A percentile compares a stretch with the other conserved stretches of the same genome.
phyloP scores from a whole-genome alignment of 2,113 vertebrate species.

The Phrynocephalus versicolor region DNA sequence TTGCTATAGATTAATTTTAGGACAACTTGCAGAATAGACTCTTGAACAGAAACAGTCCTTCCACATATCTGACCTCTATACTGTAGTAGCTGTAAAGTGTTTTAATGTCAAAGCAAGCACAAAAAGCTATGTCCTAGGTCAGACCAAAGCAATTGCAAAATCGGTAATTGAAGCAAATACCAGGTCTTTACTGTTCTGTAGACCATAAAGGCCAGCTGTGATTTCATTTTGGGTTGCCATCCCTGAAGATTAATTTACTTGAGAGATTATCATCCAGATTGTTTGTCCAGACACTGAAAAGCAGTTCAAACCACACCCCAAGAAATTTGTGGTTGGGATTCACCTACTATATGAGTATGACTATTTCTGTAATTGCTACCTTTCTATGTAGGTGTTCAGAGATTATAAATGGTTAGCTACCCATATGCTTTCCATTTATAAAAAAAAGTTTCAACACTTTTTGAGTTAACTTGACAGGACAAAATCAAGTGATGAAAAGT shows the following conservation, averaged over 20 bases:
- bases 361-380: conserved; percentile 47
- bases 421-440: conserved; percentile 30
- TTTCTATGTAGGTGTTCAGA: conserved; percentile 46
- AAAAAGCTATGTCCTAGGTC: conserved; percentile 16
- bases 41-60: neutral
- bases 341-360: conserved; percentile 26
- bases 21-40: neutral
- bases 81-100: neutral
- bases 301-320: conserved; percentile 38
- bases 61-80: too few species aligned
- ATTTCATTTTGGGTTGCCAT: conserved; percentile 23
- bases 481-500: conserved; percentile 34
- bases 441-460: conserved; percentile 17
- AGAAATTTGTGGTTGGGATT: conserved; percentile 45
- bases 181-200: conserved; percentile 31
- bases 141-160: conserved; percentile 47
- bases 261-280: conserved; percentile 46
- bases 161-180: conserved; percentile 33
- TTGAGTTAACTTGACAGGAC: conserved; percentile 30
- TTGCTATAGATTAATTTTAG: neutral
- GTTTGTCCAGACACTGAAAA: conserved; percentile 47
- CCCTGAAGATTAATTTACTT: conserved; percentile 24
- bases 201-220: conserved; percentile 2
- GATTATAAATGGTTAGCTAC: conserved; percentile 53
- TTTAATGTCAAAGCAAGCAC: neutral